Evolutionary conservation across 2,797 vertebrate genomes (phyloP).

Genomic region (Esox lucius): DNA sequence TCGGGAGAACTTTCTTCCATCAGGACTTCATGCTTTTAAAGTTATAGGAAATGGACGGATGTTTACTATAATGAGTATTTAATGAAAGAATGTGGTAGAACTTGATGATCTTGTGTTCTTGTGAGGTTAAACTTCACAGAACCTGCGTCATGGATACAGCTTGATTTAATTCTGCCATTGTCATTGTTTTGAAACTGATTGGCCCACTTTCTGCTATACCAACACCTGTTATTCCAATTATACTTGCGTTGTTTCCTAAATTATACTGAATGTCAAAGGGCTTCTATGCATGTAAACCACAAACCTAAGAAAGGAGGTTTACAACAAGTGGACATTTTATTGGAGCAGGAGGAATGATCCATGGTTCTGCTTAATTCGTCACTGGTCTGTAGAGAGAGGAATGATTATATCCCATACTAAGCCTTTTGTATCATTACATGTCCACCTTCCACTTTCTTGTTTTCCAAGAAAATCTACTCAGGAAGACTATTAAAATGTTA

Average conservation of each 20-base stretch:
- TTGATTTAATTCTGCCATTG: not conserved
- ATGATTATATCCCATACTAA: slow-evolving; percentile 30
- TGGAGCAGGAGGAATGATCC: slow-evolving; percentile 41
- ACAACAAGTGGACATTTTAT: slow-evolving; percentile 15
- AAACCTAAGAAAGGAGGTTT: not conserved
- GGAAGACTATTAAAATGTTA: slow-evolving; percentile 59
- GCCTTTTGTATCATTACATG: slow-evolving; percentile 28
- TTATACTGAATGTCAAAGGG: not conserved
- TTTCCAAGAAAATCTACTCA: slow-evolving; percentile 30
- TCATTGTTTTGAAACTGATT: not conserved
- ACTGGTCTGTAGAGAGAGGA: slow-evolving; percentile 31
- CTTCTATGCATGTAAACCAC: not conserved
- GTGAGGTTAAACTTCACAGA: not conserved
- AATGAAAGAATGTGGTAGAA: not conserved
- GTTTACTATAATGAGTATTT: not conserved
- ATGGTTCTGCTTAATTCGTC: slow-evolving; percentile 43
- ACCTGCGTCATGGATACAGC: not conserved
- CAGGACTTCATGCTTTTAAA: not conserved
- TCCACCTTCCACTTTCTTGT: slow-evolving; percentile 37
- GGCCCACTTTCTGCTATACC: not conserved
- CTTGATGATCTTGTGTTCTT: not conserved
- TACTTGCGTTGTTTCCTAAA: not conserved
- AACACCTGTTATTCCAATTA: not conserved
- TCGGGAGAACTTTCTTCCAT: not conserved
- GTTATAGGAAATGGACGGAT: not conserved